Evolutionary conservation across 2,113 vertebrate genomes (phyloP).

Genomic region (Meleagris gallopavo): DNA sequence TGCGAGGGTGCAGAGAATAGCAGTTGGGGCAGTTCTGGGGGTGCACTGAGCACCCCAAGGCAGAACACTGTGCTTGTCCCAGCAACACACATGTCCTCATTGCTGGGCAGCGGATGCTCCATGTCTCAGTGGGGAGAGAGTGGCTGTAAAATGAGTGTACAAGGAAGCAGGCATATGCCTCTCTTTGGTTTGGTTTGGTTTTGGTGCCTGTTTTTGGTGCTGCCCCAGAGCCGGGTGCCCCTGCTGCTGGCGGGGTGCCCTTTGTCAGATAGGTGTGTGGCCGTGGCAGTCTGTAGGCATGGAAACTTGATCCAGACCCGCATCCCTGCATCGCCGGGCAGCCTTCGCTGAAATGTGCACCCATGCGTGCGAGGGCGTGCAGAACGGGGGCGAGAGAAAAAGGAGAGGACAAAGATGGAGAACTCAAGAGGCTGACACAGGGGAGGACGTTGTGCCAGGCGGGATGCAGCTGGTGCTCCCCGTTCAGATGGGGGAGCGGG

Average conservation of each 20-base stretch:
- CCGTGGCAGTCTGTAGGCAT: background rate
- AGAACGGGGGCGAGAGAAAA: background rate
- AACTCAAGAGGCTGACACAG: background rate
- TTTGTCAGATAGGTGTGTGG: background rate
- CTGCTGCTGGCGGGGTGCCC: background rate
- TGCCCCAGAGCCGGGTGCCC: background rate
- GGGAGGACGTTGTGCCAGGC: background rate
- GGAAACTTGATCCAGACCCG: background rate
- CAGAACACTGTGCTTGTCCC: background rate
- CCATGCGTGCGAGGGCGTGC: accelerated
- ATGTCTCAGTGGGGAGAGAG: background rate
- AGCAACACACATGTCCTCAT: background rate
- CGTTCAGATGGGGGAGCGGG: background rate
- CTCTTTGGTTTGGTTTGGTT: background rate
- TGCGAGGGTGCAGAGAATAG: background rate
- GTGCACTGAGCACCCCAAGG: background rate
- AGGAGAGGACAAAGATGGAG: background rate
- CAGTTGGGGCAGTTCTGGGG: background rate
- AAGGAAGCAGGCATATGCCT: background rate
- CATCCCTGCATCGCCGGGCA: background rate
- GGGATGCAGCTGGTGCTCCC: background rate
- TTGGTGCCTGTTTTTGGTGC: background rate
- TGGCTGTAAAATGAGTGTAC: background rate
- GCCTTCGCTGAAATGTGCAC: accelerated
- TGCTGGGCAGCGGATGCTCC: background rate